Base-by-base conservation (phyloP, 2,888 invertebrate species). In the Agrypnus murinus region DNA sequence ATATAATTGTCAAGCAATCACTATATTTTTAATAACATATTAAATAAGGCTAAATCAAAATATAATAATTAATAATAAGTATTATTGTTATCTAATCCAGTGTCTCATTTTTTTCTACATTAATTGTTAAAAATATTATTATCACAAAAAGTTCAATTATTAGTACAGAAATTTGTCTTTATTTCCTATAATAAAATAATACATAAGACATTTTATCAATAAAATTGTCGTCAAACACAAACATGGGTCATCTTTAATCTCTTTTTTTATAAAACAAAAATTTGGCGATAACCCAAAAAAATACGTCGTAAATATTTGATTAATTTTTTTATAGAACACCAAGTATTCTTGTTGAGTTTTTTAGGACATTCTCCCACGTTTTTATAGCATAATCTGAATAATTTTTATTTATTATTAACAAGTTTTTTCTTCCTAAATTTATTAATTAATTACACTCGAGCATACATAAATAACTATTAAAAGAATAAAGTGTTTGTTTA, bases 241-340 rank as follows among this genome's bases (percentile, higher is more conserved):
- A n/a, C n/a, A n/a, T n/a, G 53, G 67, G 67, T 67, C 67, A 67
- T 43, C 3, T 67, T 53, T 67, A 60, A 67, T 67, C 67, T 50
- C 40, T 64, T 53, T 19, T 59, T 67, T 59, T 67, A 67, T 67
- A 60, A 50, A 58, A 67, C 60, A 60, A 67, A 50, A 60, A 60
- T 59, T 67, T 53, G 60, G 50, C 67, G 67, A 67, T 67, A 67
- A 67, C 67, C 67, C 67, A 59, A 59, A 67, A 67, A 67, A 67
- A 60, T 59, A 60, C 50, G 67, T 67, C 67, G 57, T 66, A 58
- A 66, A 66, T 66, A 59, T 58, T 66, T 66, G 25, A 66, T 66
- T 46, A 36, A 58, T 58, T 45, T 57, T 25, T 65, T 65, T 55
- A 36, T 65, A 17, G 53, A 64, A 57, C 57, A 57, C 31, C n/a